Evolutionary conservation across 2,888 invertebrate genomes (phyloP).

Genomic region (Dicranocentrus wangi): DNA sequence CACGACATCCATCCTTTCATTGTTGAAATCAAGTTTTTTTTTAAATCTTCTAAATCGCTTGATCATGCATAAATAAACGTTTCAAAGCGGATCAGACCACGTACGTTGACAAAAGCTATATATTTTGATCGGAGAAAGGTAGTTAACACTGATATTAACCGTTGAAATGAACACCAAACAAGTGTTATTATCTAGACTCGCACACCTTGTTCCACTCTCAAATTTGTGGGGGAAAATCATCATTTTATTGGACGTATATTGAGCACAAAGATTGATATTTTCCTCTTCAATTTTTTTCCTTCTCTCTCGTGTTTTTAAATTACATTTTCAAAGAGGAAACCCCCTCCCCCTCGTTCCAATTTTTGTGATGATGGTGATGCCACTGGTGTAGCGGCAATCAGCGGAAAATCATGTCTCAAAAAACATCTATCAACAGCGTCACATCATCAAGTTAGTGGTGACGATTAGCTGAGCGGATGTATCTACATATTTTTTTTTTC

Average conservation of each 20-base stretch:
- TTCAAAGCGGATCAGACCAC: slow-evolving; percentile 63
- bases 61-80: slow-evolving; percentile 63
- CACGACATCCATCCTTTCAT: slow-evolving; percentile 17
- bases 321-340: background rate
- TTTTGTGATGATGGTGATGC: slow-evolving; percentile 14
- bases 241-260: slow-evolving; percentile 25
- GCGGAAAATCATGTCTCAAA: slow-evolving; percentile 59
- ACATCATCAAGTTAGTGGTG: slow-evolving; percentile 19
- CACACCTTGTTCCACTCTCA: slow-evolving; percentile 40
- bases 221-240: slow-evolving; percentile 42
- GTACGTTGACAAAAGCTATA: slow-evolving; percentile 53
- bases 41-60: slow-evolving; percentile 49
- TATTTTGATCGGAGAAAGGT: background rate
- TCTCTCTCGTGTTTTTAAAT: slow-evolving; percentile 2
- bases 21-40: slow-evolving; percentile 3
- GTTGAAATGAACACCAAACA: slow-evolving; percentile 27
- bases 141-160: slow-evolving; percentile 47
- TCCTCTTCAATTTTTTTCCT: slow-evolving; percentile 44
- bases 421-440: slow-evolving; percentile 38
- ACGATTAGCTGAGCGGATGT: slow-evolving; percentile 48
- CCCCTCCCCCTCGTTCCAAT: background rate
- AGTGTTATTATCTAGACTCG: slow-evolving; percentile 24
- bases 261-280: slow-evolving; percentile 56
- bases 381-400: slow-evolving; percentile 28
- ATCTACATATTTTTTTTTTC: background rate